Evolutionary conservation across 2,797 vertebrate genomes (phyloP).

Genomic region (Brachyrhaphis roseni): DNA sequence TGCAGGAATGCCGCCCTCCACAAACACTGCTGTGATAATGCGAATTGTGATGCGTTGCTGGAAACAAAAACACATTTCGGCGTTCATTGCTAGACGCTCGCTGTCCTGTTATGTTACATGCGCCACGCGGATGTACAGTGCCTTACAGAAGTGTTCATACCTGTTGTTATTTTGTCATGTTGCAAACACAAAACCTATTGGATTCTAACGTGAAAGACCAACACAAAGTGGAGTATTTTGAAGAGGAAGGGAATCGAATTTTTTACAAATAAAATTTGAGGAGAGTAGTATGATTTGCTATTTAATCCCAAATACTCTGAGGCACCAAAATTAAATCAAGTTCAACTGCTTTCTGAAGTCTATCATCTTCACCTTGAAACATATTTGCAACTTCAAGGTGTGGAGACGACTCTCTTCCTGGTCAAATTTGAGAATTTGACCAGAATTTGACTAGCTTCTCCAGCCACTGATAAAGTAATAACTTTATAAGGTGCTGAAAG

Average conservation of each 20-base stretch:
- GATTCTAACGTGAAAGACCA: background rate
- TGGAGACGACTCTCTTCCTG: background rate
- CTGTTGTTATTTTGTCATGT: background rate
- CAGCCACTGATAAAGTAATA: background rate
- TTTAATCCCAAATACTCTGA: background rate
- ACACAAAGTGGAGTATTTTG: background rate
- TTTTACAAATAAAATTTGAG: background rate
- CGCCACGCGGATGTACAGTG: background rate
- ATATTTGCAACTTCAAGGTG: background rate
- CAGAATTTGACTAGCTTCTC: background rate
- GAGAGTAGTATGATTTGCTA: background rate
- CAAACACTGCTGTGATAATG: conserved; percentile 41
- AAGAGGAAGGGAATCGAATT: background rate
- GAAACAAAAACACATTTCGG: conserved; percentile 13
- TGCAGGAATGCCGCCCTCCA: conserved; percentile 26
- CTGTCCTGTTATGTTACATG: conserved; percentile 7
- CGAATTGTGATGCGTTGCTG: conserved; percentile 11
- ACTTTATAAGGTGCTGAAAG: too few relatives aligned
- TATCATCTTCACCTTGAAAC: background rate
- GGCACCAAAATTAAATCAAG: background rate
- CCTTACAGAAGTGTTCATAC: background rate
- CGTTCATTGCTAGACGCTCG: conserved; percentile 22
- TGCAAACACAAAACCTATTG: background rate
- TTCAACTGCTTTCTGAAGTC: background rate
- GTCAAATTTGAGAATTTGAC: background rate